These are phyloP conservation scores for Aurelia coerulea DNA, from an alignment of 30 jellyfish, hydroid and myxozoan genomes.

Conservation along the genomic window DNA sequence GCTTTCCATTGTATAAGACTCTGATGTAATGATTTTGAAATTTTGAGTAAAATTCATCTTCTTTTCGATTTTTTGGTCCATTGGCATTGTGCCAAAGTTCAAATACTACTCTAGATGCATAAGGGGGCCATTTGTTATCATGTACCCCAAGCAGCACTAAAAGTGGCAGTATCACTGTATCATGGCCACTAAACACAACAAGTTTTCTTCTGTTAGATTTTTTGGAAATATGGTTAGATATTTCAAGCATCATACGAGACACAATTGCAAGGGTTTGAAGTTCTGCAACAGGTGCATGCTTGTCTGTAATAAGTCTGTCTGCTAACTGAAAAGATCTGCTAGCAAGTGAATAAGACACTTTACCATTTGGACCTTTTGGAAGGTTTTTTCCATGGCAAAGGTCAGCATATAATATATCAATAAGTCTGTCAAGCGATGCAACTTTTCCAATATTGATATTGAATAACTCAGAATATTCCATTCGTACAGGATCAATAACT, in stretches of 20 bases:
- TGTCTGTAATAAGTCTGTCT: conserved; percentile 32
- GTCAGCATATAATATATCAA: conserved; percentile 74
- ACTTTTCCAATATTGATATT: conserved; percentile 26
- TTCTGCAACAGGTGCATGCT: conserved; percentile 69
- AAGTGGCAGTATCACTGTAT: conserved; percentile 81
- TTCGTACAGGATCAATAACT: conserved; percentile 25
- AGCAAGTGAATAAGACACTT: conserved; percentile 64
- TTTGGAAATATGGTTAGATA: not conserved
- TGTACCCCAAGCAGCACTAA: conserved; percentile 63
- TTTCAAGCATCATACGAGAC: conserved; percentile 73
- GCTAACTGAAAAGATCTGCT: conserved; percentile 51
- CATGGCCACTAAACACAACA: conserved; percentile 92
- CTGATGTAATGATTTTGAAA: conserved; percentile 33
- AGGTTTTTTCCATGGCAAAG: conserved; percentile 79
- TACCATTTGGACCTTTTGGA: conserved; percentile 81
- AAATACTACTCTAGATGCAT: conserved; percentile 92
- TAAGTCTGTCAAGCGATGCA: conserved; percentile 70
- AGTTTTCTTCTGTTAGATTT: conserved; percentile 21
- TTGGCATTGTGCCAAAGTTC: conserved; percentile 74
- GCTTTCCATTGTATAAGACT: conserved; percentile 65
- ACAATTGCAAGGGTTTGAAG: conserved; percentile 83
- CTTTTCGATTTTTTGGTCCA: not conserved
- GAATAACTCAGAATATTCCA: conserved; percentile 40
- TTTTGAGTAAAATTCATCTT: not conserved
- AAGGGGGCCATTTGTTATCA: conserved; percentile 97